Conservation (phyloP, 2,888 invertebrate species). For the Drosophila siamana region DNA sequence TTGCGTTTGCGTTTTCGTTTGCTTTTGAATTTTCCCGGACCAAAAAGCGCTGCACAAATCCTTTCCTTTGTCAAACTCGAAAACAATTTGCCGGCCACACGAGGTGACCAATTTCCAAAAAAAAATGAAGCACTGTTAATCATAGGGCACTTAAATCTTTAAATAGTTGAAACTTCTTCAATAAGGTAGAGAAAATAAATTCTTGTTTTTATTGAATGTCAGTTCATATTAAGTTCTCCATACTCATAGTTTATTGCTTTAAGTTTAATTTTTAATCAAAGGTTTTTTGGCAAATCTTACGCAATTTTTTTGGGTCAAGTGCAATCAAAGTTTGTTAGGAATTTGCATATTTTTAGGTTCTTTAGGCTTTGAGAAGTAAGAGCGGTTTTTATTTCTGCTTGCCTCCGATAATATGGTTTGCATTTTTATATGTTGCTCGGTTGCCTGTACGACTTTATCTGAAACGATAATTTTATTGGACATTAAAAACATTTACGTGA, state of each 20-base stretch:
- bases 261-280: neutral
- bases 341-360: slow-evolving; percentile 21
- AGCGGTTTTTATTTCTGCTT: neutral
- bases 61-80: slow-evolving; percentile 59
- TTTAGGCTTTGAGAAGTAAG: neutral
- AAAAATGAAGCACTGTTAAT: slow-evolving; percentile 7
- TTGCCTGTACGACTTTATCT: slow-evolving; percentile 57
- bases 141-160: neutral
- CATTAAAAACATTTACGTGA: slow-evolving; percentile 76
- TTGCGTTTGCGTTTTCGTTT: slow-evolving; percentile 39
- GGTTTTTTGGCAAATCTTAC: neutral
- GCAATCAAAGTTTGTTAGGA: slow-evolving; percentile 2
- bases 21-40: slow-evolving; percentile 57
- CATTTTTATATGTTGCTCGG: slow-evolving; percentile 23
- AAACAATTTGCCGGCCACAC: slow-evolving; percentile 43
- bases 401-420: neutral
- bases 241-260: neutral
- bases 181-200: neutral
- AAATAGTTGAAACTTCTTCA: slow-evolving; percentile 4
- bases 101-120: neutral
- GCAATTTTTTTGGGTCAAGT: neutral
- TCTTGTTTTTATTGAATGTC: too few species aligned
- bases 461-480: slow-evolving; percentile 72
- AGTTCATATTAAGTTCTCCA: too few species aligned
- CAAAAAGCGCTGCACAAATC: slow-evolving; percentile 43